Conservation (phyloP, 1,140 invertebrate genomes). For the Nasonia longicornis region DNA sequence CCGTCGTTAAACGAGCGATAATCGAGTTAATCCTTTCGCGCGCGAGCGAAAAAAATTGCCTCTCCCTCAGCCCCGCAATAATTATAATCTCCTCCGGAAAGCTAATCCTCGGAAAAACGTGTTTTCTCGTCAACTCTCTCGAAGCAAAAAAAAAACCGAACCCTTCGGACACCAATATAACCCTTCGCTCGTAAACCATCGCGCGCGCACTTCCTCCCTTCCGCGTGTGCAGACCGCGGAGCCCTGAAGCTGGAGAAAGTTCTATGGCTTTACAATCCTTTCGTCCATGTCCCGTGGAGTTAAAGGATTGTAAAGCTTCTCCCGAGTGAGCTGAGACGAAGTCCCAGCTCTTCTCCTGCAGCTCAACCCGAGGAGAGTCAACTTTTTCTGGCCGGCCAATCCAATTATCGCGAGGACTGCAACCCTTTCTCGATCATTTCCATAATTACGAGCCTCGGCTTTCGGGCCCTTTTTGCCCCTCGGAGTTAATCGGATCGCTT, state of each 20-base stretch:
- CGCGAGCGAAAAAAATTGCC: constrained; percentile 39
- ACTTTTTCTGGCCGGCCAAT: constrained; percentile 37
- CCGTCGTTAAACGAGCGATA: constrained; percentile 30
- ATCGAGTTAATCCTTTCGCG: constrained; percentile 48
- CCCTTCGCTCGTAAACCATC: constrained; percentile 41
- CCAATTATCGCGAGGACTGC: constrained; percentile 35
- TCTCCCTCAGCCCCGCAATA: neutral
- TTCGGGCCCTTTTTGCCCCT: constrained; percentile 7
- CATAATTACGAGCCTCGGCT: constrained; percentile 33
- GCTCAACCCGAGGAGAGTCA: constrained; percentile 16
- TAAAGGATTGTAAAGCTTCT: neutral
- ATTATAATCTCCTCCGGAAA: constrained; percentile 23
- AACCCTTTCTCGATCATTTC: constrained; percentile 38
- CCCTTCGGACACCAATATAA: constrained; percentile 26
- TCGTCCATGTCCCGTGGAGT: neutral
- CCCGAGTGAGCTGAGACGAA: neutral
- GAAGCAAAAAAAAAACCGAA: neutral
- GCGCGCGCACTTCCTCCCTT: neutral
- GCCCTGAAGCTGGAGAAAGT: constrained; percentile 21
- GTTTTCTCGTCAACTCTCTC: neutral
- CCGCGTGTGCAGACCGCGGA: neutral
- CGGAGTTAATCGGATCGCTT: constrained; percentile 45
- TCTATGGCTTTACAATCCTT: constrained; percentile 36
- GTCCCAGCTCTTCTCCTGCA: too few relatives aligned
- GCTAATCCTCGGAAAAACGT: constrained; percentile 40